Conservation (phyloP, 1,140 invertebrate species). For the Pararge aegeria region DNA sequence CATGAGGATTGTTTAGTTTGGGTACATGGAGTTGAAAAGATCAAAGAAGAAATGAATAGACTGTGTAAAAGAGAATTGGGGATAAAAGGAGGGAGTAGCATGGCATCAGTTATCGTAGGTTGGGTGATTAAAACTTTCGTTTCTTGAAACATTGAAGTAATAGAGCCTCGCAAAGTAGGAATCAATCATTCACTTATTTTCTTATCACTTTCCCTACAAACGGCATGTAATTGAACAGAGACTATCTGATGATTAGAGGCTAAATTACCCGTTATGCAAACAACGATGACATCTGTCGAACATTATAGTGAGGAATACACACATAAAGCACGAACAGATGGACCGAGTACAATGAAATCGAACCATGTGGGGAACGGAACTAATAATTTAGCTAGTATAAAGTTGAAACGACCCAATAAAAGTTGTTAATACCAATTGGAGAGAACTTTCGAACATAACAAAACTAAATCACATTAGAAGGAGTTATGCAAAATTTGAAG, state of each 20-base stretch:
- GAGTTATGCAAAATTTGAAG: no score
- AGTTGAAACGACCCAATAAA: conserved; percentile 1
- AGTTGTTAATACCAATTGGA: not conserved
- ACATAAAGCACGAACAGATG: conserved; percentile 36
- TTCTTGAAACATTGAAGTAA: no score
- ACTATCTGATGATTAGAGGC: conserved; percentile 37
- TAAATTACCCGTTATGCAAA: conserved; percentile 44
- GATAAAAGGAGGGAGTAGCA: no score
- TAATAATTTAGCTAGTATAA: conserved; percentile 20
- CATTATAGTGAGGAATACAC: conserved; percentile 43
- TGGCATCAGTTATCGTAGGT: no score
- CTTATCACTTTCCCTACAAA: conserved; percentile 12
- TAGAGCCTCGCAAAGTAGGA: no score
- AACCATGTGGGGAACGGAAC: conserved; percentile 25
- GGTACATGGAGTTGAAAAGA: no score
- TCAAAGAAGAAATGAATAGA: no score
- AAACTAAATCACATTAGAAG: no score
- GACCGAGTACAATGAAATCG: conserved; percentile 15
- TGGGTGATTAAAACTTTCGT: no score
- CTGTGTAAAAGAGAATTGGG: no score
- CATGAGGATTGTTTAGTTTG: no score
- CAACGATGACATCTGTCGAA: conserved; percentile 53
- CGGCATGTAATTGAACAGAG: conserved; percentile 35
- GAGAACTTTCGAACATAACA: not conserved
- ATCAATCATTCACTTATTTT: no score